Evolutionary conservation across 2,888 invertebrate genomes (phyloP).

Genomic region (Pseudococcus viburni): DNA sequence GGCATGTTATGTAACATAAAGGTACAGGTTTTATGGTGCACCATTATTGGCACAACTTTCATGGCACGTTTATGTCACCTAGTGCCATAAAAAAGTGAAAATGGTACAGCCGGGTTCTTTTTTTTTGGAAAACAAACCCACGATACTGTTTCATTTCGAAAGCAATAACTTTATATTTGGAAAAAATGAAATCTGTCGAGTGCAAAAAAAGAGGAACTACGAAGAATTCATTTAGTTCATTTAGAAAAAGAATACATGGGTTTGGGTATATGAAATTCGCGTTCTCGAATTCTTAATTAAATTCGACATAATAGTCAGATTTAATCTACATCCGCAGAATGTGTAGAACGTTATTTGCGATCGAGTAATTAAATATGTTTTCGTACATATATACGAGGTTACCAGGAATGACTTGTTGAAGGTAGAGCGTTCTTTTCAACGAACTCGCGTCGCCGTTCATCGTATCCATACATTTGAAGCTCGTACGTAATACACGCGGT

Average conservation of each 20-base stretch:
- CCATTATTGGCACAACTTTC: too few relatives aligned
- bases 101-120: too few relatives aligned
- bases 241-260: neutral
- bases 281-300: constrained; percentile 21
- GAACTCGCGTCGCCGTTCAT: neutral
- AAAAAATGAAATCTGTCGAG: too few relatives aligned
- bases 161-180: too few relatives aligned
- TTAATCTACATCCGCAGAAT: constrained; percentile 17
- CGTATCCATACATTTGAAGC: neutral
- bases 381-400: neutral
- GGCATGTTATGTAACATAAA: too few relatives aligned
- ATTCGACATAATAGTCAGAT: constrained; percentile 31
- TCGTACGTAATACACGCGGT: neutral
- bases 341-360: constrained; percentile 28
- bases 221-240: neutral
- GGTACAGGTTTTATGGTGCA: too few relatives aligned
- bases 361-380: constrained; percentile 35
- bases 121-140: too few relatives aligned
- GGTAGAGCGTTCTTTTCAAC: constrained; percentile 14
- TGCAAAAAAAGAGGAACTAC: neutral
- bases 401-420: constrained; percentile 2
- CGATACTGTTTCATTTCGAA: too few relatives aligned
- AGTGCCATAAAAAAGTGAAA: too few relatives aligned
- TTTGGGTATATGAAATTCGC: constrained; percentile 1
- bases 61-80: too few relatives aligned